These are phyloP conservation scores for Capra hircus DNA, from an alignment of 2,113 vertebrate genomes.

Conservation along the genomic window DNA sequence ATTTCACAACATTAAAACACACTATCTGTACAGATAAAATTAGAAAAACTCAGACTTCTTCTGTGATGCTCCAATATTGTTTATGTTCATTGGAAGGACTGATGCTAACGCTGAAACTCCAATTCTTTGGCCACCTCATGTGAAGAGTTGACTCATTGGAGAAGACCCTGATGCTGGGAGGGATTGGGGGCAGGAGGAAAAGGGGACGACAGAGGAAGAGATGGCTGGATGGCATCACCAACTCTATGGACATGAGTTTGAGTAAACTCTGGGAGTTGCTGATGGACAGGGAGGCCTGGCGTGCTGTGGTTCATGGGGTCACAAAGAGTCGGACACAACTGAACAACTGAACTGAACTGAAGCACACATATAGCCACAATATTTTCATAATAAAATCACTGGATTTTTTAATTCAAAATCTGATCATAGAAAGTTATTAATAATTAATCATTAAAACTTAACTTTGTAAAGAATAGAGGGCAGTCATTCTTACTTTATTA, in stretches of 20 bases:
- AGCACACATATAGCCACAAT: neutral
- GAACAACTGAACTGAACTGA: neutral
- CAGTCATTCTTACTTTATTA: neutral
- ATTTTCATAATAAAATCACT: neutral
- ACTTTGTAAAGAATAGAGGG: neutral
- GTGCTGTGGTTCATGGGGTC: too few species aligned
- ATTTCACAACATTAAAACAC: slow-evolving; percentile 18
- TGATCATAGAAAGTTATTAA: neutral
- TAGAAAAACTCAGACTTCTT: neutral
- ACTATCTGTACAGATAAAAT: neutral
- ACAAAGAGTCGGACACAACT: too few species aligned
- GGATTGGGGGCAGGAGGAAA: too few species aligned
- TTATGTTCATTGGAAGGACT: neutral
- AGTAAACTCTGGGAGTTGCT: too few species aligned
- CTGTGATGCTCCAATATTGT: neutral
- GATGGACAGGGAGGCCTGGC: too few species aligned
- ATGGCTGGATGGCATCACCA: too few species aligned
- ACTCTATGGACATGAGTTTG: too few species aligned
- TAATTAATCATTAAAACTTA: neutral
- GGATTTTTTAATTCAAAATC: neutral
- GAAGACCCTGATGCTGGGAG: too few species aligned
- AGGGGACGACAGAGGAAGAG: too few species aligned
- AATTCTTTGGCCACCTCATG: too few species aligned
- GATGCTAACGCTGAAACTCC: too few species aligned
- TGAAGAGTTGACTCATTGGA: too few species aligned